Conservation (phyloP, 2,888 invertebrate species). For the Noctua comes region DNA sequence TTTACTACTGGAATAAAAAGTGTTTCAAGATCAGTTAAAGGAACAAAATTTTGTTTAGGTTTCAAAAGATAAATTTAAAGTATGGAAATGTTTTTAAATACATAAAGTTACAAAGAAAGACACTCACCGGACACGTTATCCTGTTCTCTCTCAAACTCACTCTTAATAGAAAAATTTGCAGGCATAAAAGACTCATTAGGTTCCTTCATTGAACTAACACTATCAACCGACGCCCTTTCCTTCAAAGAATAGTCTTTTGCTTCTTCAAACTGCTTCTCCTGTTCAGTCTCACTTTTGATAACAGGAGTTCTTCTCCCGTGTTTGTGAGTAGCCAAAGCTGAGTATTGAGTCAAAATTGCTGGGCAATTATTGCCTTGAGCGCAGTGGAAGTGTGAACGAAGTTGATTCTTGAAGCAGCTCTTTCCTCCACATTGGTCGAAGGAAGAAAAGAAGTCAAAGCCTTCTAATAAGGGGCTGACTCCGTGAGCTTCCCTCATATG, state of each 20-base stretch:
- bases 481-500: conserved; percentile 97
- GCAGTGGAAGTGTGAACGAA: conserved; percentile 87
- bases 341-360: conserved; percentile 88
- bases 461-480: conserved; percentile 94
- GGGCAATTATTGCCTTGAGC: conserved; percentile 88
- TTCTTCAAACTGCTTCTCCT: conserved; percentile 85
- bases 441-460: conserved; percentile 94
- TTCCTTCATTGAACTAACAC: conserved; percentile 83
- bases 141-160: conserved; percentile 87
- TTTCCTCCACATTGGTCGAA: conserved; percentile 88
- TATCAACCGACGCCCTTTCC: conserved; percentile 86
- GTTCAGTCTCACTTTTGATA: conserved; percentile 83
- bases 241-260: conserved; percentile 89
- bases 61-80: neutral
- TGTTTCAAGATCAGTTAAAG: conserved; percentile 58
- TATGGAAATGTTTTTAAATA: neutral
- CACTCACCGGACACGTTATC: conserved; percentile 88
- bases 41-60: neutral
- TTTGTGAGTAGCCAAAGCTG: conserved; percentile 87
- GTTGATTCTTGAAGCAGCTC: conserved; percentile 87
- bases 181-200: conserved; percentile 80
- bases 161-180: conserved; percentile 87
- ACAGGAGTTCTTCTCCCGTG: conserved; percentile 87
- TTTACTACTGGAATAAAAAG: conserved; percentile 94
- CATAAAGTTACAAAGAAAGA: conserved; percentile 65